These are phyloP conservation scores for Blastobasis adustella DNA, from an alignment of 2,888 invertebrate species.

Conservation along the genomic window DNA sequence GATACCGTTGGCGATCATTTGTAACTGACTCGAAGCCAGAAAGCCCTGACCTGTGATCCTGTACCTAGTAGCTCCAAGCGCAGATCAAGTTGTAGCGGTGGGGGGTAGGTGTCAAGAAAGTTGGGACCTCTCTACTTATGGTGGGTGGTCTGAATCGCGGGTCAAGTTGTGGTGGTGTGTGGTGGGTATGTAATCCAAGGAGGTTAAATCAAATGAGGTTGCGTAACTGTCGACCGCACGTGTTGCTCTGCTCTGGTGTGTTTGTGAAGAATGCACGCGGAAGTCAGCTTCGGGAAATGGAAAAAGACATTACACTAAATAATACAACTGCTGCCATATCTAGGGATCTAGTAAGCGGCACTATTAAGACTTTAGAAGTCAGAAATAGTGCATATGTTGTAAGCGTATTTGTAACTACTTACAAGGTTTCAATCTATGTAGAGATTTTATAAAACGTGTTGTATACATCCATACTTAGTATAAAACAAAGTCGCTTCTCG, in stretches of 20 bases:
- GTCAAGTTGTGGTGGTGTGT: background rate
- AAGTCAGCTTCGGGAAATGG: background rate
- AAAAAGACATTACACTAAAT: too few relatives aligned
- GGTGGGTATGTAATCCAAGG: conserved; percentile 31
- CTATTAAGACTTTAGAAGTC: too few relatives aligned
- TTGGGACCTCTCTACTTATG: background rate
- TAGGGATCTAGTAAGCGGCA: too few relatives aligned
- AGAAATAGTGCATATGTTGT: too few relatives aligned
- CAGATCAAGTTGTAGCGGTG: too few relatives aligned
- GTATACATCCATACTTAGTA: too few relatives aligned
- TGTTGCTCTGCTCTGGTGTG: conserved; percentile 16
- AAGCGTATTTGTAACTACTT: too few relatives aligned
- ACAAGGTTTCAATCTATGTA: too few relatives aligned
- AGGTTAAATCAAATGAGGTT: conserved; percentile 47
- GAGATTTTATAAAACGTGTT: too few relatives aligned
- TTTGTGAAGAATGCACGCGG: background rate
- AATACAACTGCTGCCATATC: too few relatives aligned
- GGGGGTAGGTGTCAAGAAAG: too few relatives aligned
- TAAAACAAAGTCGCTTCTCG: too few relatives aligned
- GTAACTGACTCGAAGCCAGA: conserved; percentile 28
- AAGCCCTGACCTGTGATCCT: conserved; percentile 18
- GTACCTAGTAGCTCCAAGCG: background rate
- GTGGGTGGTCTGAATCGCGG: background rate
- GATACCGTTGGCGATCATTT: conserved; percentile 57
- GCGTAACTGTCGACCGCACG: conserved; percentile 41